Evolutionary conservation across 2,113 vertebrate species (phyloP).

Genomic region (Oophaga pumilio): DNA sequence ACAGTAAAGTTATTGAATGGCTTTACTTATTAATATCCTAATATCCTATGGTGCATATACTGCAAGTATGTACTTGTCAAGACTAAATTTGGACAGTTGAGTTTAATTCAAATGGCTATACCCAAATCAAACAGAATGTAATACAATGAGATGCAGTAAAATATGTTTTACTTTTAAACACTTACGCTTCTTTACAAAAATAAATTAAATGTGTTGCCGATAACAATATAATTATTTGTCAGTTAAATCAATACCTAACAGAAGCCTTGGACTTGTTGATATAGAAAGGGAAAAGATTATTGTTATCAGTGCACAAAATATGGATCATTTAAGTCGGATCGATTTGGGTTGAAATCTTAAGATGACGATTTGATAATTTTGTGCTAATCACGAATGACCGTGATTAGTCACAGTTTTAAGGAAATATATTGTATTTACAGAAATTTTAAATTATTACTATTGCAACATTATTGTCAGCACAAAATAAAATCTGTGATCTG

Average conservation of each 20-base stretch:
- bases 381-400: constrained; percentile 17
- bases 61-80: neutral
- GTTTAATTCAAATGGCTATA: neutral
- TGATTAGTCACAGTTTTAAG: neutral
- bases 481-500: constrained; percentile 24
- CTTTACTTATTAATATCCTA: neutral
- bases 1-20: neutral
- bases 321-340: constrained; percentile 39
- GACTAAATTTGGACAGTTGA: neutral
- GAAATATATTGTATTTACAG: constrained; percentile 36
- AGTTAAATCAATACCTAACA: neutral
- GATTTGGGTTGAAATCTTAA: constrained; percentile 27
- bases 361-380: neutral
- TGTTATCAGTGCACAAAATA: constrained; percentile 30
- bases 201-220: neutral
- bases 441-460: neutral
- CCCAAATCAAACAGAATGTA: neutral
- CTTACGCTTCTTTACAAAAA: neutral
- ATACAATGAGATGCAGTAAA: neutral
- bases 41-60: neutral
- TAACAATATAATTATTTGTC: neutral
- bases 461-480: constrained; percentile 8
- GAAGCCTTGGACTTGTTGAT: constrained; percentile 1
- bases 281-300: constrained; percentile 18
- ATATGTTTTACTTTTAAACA: neutral